phyloP scores from a whole-genome alignment of 2,113 vertebrate species.

The Sinosuthora webbiana region DNA sequence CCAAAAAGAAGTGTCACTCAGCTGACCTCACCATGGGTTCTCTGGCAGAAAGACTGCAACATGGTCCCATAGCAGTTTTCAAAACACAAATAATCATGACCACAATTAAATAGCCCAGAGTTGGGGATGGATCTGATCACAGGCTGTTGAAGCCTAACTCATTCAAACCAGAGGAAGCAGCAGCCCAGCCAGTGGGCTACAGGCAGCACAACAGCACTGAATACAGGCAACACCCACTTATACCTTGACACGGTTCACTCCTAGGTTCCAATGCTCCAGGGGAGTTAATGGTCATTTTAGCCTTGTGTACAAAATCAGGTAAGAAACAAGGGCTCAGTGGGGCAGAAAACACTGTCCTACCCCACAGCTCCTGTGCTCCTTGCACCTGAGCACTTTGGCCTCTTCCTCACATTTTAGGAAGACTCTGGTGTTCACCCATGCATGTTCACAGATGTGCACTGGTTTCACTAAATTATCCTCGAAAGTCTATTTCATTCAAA shows the following conservation, averaged over 20 bases:
- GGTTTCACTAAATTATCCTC: background rate
- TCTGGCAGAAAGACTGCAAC: background rate
- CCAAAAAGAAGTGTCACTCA: background rate
- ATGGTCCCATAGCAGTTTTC: background rate
- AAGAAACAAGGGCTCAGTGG: background rate
- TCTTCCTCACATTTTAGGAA: background rate
- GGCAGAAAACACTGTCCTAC: background rate
- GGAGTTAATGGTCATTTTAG: background rate
- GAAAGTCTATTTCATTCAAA: background rate
- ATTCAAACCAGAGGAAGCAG: background rate
- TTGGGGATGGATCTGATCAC: background rate
- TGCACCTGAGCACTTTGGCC: background rate
- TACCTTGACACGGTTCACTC: background rate
- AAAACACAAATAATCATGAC: background rate
- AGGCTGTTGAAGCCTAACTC: background rate
- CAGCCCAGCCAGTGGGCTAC: background rate
- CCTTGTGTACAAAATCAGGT: background rate
- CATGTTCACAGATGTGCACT: background rate
- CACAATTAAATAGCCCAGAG: background rate
- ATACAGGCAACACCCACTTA: background rate
- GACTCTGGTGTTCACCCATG: background rate
- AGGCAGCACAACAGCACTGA: background rate
- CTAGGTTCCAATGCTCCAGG: background rate
- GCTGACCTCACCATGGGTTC: background rate
- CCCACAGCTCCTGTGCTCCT: background rate